phyloP scores from a whole-genome alignment of 2,113 vertebrate species.

The Eulemur rufifrons region DNA sequence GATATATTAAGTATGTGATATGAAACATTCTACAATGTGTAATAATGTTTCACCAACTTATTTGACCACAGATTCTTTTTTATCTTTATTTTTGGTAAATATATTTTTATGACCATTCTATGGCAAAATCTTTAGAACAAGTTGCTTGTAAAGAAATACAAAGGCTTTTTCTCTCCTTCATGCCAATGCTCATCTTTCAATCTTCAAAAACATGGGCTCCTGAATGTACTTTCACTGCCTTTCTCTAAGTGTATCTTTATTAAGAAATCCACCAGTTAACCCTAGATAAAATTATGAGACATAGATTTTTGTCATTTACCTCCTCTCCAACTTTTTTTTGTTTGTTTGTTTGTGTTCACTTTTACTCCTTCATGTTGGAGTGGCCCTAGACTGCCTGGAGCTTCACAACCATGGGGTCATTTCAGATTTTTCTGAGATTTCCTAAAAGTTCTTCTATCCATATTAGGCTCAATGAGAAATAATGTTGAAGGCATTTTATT shows the following conservation, averaged over 20 bases:
- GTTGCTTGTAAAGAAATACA: not conserved
- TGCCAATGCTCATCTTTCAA: not conserved
- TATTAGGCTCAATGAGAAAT: not conserved
- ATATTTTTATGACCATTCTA: not conserved
- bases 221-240: not conserved
- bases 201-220: not conserved
- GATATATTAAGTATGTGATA: not conserved
- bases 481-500: not conserved
- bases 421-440: not conserved
- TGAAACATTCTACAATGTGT: not conserved
- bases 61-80: not conserved
- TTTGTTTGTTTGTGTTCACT: not conserved
- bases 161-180: not conserved
- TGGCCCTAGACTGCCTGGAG: accelerated
- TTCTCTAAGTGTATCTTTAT: not conserved
- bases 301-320: not conserved
- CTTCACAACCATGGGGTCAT: not conserved
- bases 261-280: not conserved
- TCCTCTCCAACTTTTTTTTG: not conserved
- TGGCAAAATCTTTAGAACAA: not conserved
- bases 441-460: not conserved
- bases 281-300: not conserved
- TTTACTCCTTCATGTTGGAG: not conserved
- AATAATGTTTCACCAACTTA: not conserved
- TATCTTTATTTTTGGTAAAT: not conserved